Conservation (phyloP, 2,113 vertebrate genomes). For the Spea bombifrons region DNA sequence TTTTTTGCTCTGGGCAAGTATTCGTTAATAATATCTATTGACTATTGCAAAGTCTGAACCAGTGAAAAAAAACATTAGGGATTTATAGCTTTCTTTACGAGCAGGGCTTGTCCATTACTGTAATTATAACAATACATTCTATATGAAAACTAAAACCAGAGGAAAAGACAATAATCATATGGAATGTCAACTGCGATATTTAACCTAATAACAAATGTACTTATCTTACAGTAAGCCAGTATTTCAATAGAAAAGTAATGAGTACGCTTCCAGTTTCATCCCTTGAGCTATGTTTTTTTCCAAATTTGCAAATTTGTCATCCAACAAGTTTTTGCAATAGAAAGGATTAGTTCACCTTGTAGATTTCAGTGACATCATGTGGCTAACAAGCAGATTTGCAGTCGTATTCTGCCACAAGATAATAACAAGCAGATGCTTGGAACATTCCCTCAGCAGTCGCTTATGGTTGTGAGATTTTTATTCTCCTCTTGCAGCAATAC, state of each 20-base stretch:
- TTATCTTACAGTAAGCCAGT: conserved; percentile 28
- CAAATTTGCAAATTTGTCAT: conserved; percentile 39
- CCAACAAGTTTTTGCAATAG: conserved; percentile 32
- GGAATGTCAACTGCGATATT: conserved; percentile 19
- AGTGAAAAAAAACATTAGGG: background rate
- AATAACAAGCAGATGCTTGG: background rate
- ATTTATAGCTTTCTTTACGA: background rate
- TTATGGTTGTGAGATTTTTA: background rate
- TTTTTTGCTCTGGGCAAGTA: background rate
- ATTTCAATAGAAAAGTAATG: conserved; percentile 41
- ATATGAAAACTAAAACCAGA: conserved; percentile 22
- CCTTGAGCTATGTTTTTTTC: conserved; percentile 44
- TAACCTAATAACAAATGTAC: conserved; percentile 38
- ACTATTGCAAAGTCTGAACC: background rate
- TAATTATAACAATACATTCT: conserved; percentile 34
- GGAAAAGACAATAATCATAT: conserved; percentile 28
- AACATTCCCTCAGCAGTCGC: background rate
- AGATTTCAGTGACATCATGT: conserved; percentile 51
- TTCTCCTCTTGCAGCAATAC: too few species aligned
- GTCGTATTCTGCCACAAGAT: conserved; percentile 14
- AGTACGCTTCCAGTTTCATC: conserved; percentile 37
- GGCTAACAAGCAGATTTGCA: conserved; percentile 44
- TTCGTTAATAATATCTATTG: background rate
- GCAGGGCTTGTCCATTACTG: conserved; percentile 5
- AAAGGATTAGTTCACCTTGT: conserved; percentile 9